Conservation (phyloP, 2,888 invertebrate species). For the Coenonympha arcania region DNA sequence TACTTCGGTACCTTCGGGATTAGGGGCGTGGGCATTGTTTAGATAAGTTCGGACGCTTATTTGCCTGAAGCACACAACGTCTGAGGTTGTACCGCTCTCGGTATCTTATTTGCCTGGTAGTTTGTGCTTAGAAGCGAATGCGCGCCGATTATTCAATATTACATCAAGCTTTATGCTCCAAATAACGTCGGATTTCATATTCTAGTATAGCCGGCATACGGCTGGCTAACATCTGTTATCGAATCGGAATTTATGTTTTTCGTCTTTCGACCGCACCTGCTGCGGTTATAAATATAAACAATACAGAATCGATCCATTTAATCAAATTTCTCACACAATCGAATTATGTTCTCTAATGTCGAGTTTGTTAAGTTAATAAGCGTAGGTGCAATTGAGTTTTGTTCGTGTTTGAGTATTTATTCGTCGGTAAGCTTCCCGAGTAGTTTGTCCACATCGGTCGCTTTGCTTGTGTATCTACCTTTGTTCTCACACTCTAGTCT, state of each 20-base stretch:
- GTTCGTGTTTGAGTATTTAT: slow-evolving; percentile 38
- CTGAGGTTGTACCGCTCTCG: slow-evolving; percentile 33
- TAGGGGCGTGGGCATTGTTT: slow-evolving; percentile 52
- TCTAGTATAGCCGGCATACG: slow-evolving; percentile 50
- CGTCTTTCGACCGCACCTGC: slow-evolving; percentile 65
- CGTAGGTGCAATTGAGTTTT: slow-evolving; percentile 49
- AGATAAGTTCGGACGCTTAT: slow-evolving; percentile 58
- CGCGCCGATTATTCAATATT: slow-evolving; percentile 45
- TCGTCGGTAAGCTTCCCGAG: slow-evolving; percentile 41
- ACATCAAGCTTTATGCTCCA: slow-evolving; percentile 51
- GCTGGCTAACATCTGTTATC: slow-evolving; percentile 68
- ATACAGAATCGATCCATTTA: slow-evolving; percentile 28
- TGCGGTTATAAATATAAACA: slow-evolving; percentile 49
- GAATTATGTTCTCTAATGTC: slow-evolving; percentile 30
- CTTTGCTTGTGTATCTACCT: slow-evolving; percentile 41
- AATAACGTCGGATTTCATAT: slow-evolving; percentile 50
- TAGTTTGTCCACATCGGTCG: slow-evolving; percentile 56
- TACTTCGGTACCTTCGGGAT: slow-evolving; percentile 50
- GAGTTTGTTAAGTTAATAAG: slow-evolving; percentile 54
- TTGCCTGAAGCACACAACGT: slow-evolving; percentile 50
- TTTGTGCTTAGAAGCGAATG: slow-evolving; percentile 22
- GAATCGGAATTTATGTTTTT: slow-evolving; percentile 64
- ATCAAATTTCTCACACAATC: slow-evolving; percentile 40
- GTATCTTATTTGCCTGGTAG: slow-evolving; percentile 25
- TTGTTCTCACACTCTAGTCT: slow-evolving; percentile 37